A percentile compares a stretch with the other conserved stretches of the same genome.
Evolutionary conservation across 2,113 vertebrate species (phyloP).

Genomic region (Cryptotis parvus): DNA sequence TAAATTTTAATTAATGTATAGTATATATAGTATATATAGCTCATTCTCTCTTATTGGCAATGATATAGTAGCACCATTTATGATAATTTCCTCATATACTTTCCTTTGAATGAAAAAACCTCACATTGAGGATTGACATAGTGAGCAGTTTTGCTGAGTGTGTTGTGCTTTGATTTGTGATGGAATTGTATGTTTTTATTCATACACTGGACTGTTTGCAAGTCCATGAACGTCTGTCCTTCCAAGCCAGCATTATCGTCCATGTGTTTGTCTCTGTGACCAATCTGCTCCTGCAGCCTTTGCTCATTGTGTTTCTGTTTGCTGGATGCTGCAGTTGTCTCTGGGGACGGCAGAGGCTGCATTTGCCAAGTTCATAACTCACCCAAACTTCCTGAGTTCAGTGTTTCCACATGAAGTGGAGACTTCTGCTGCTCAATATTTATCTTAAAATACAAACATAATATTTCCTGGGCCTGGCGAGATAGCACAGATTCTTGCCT

Average conservation of each 20-base stretch:
- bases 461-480: no score
- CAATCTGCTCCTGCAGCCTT: neutral
- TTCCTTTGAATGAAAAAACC: neutral
- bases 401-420: constrained; percentile 7
- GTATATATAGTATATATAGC: neutral
- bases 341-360: neutral
- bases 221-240: neutral
- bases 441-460: constrained; percentile 55
- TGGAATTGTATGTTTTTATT: constrained; percentile 6
- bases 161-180: constrained; percentile 21
- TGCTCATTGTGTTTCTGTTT: neutral
- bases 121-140: neutral
- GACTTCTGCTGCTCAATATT: constrained; percentile 55
- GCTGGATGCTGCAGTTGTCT: neutral
- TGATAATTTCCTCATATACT: neutral
- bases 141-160: neutral
- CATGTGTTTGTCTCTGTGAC: neutral
- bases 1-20: neutral
- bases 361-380: constrained; percentile 50
- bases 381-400: neutral
- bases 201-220: neutral
- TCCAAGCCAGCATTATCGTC: neutral
- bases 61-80: neutral
- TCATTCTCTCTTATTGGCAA: neutral
- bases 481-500: no score